Base-by-base conservation (phyloP, 2,797 vertebrate genomes). In the Hyperoplus immaculatus region DNA sequence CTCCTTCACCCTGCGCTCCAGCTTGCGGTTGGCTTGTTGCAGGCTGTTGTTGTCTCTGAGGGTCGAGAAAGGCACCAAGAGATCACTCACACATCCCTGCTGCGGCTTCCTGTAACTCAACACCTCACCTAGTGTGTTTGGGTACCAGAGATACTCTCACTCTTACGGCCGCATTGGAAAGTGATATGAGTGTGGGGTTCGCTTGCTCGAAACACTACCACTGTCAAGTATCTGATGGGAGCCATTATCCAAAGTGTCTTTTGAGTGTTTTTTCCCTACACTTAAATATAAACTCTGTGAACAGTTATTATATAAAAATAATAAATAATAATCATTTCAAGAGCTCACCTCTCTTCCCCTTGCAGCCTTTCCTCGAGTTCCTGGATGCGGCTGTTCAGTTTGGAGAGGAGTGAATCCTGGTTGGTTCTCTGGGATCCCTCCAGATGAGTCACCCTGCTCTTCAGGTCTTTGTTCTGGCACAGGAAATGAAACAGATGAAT, bases 1-100 rank as follows among this genome's bases (percentile, higher is more conserved):
- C 92, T 99, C 98, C 92, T 99, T 99, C 84, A 97, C 96, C 88
- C 96, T 99, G 84, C 98, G 96, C 88, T 99, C 98, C 90, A 99
- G 96, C 75, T 96, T 96, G 58, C 98, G 97, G 85, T 98, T 99
- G 59, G 80, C 94, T 86, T 98, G 94, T 59, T 98, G 97, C 63
- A 99, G 95, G 87, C 80, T 96, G 73, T 95, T 95, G 85, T 97
- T 97, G 72, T 99, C 97, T 90, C 98, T 99, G 89, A 59, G 46
- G 82, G 80, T 5, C 29, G 29, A 29, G 29, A 77, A 54, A 82
- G 77, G 56, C 67, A 86, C 46, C 53, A 55, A 73, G 53, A 71
- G 67, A 66, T 82, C 81, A 86, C 29, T 29, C 29, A 29, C 29
- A 29, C 75, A 51, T 82, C 60, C 1, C 58, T 36, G 62, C 45